Evolutionary conservation across 2,113 vertebrate genomes (phyloP).

Genomic region (Peromyscus californicus): DNA sequence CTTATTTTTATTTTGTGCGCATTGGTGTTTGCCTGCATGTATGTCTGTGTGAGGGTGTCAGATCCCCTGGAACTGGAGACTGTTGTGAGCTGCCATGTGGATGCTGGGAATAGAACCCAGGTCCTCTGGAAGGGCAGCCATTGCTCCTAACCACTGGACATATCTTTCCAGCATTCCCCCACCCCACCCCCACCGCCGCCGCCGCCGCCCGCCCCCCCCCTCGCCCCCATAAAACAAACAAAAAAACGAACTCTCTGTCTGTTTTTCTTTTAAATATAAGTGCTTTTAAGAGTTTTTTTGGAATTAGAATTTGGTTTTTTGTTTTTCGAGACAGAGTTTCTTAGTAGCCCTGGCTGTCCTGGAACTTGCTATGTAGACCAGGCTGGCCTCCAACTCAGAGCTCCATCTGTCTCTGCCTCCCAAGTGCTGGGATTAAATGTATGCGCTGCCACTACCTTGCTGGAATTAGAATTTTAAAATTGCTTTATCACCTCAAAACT

Average conservation of each 20-base stretch:
- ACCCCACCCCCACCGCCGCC: no score
- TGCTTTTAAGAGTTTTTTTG: neutral
- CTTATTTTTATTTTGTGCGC: neutral
- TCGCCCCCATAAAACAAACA: neutral
- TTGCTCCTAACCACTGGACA: neutral
- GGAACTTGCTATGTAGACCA: neutral
- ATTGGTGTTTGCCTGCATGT: neutral
- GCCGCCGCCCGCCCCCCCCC: no score
- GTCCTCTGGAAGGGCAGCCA: neutral
- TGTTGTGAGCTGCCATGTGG: neutral
- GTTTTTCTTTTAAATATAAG: neutral
- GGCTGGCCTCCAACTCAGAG: neutral
- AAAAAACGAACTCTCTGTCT: neutral
- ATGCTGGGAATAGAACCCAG: neutral
- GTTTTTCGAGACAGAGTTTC: neutral
- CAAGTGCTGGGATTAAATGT: neutral
- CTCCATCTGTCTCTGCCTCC: neutral
- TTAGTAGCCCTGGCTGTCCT: neutral
- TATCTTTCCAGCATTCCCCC: neutral
- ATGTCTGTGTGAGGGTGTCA: neutral
- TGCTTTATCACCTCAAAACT: slow-evolving; percentile 25
- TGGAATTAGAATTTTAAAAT: slow-evolving; percentile 49
- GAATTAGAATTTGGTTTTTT: neutral
- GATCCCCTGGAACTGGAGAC: neutral
- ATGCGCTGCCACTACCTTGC: neutral